phyloP scores from a whole-genome alignment of 2,113 vertebrate genomes.

The Sceloporus undulatus region DNA sequence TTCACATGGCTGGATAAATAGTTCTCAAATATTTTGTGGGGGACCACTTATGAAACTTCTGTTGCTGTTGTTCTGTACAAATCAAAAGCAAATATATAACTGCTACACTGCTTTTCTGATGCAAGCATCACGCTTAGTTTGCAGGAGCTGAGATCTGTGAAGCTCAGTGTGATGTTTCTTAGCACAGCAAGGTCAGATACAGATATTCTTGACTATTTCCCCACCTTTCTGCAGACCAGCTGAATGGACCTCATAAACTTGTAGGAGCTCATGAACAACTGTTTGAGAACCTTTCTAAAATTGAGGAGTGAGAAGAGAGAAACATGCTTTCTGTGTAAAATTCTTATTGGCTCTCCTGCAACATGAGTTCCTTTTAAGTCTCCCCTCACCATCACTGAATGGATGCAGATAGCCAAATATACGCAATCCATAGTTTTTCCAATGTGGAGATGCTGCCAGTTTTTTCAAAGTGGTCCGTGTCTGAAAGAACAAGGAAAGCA shows the following conservation, averaged over 20 bases:
- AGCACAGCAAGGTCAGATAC: background rate
- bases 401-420: constrained; percentile 97
- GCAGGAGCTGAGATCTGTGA: background rate
- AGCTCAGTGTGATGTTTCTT: background rate
- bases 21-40: too few species aligned
- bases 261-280: background rate
- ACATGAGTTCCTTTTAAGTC: background rate
- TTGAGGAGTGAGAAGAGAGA: too few species aligned
- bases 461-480: constrained; percentile 87
- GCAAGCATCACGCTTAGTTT: background rate
- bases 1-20: too few species aligned
- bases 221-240: background rate
- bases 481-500: constrained; percentile 70
- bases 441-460: constrained; percentile 88
- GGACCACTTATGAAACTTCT: too few species aligned
- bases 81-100: background rate
- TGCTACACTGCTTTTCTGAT: background rate
- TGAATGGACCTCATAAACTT: background rate
- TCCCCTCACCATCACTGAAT: constrained; percentile 81
- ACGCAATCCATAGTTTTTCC: constrained; percentile 93
- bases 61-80: too few species aligned
- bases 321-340: background rate
- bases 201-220: background rate
- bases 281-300: background rate
- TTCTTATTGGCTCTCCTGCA: background rate